Percentiles rank a stretch among this genome's conserved stretches.
phyloP scores from a whole-genome alignment of 2,888 invertebrate species.

The Plebejus argus region DNA sequence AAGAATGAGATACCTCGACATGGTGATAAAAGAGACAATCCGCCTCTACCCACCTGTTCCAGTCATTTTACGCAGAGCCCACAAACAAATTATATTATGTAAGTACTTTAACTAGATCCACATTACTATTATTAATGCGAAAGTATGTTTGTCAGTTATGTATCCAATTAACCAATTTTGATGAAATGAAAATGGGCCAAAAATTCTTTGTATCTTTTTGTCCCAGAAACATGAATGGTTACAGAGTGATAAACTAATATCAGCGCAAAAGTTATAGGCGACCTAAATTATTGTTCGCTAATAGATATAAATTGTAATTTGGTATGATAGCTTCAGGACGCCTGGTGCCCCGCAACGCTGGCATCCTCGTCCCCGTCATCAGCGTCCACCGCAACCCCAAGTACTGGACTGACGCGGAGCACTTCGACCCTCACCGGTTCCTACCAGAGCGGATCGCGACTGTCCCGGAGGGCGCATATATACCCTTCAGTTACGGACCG shows the following conservation, averaged over 20 bases:
- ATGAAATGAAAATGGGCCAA: too few species aligned
- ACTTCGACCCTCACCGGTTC: not conserved
- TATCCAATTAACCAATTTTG: too few species aligned
- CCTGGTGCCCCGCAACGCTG: not conserved
- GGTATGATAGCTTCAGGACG: slow-evolving; percentile 11
- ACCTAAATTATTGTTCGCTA: too few species aligned
- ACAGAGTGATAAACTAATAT: too few species aligned
- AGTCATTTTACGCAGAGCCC: not conserved
- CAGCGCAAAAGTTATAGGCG: too few species aligned
- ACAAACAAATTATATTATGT: not conserved
- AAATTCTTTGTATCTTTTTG: too few species aligned
- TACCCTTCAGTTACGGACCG: not conserved
- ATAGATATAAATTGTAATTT: too few species aligned
- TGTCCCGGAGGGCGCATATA: not conserved
- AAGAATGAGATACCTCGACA: not conserved
- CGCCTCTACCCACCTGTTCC: slow-evolving; percentile 1
- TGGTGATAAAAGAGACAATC: not conserved
- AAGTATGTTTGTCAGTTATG: too few species aligned
- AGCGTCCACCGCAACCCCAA: slow-evolving; percentile 1
- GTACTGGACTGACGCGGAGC: slow-evolving; percentile 7
- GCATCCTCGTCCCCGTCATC: not conserved
- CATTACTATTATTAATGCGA: too few species aligned
- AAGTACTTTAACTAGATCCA: not conserved
- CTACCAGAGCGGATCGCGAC: not conserved
- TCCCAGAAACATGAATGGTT: too few species aligned